Evolutionary conservation across 2,113 vertebrate species (phyloP), one percentile per base, ranked within the genome.

Genomic region (Pandion haliaetus): DNA sequence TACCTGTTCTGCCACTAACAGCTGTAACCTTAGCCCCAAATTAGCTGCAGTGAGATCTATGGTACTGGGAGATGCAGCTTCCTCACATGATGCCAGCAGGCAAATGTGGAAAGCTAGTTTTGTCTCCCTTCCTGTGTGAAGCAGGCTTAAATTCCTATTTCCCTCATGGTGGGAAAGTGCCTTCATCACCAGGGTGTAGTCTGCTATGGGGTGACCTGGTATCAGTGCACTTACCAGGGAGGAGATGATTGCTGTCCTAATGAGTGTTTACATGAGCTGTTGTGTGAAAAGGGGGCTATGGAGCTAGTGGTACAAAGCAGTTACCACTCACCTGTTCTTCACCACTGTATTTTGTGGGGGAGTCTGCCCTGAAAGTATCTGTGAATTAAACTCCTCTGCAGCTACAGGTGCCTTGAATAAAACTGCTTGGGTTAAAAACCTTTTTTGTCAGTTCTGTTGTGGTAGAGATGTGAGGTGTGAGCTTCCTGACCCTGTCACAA

Each of bases 251-350:
- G 40, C 55, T 86, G 29, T 40, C 20, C 67, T 73, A 29, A 29
- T 31, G 62, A 69, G 45, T 5, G 26, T 59, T 79, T 67, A 24
- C 11, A 4, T 10, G 38, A 93, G 19, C 34, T 71, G 28, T 66
- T 62, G 10, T 49, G 14, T 72, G 47, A 50, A 61, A 71, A 72
- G 25, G 18, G 59, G 23, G 17, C 36, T 55, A 4, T 1, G 11
- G 57, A 80, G 20, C 47, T 62, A 55, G n/a, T 0, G 0, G 28
- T 47, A 40, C 15, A 44, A 67, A 85, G 14, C 16, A 54, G 13
- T 65, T 29, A 26, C 55, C 29, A 7, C 45, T 82, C 31, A 6
- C 2, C 47, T 70, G 34, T 58, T 66, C 44, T 76, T 82, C 31
- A 55, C 32, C 58, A 3, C 36, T 76, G 5, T 59, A 1, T 72